Evolutionary conservation across 1,140 invertebrate species (phyloP).

Genomic region (Drosophila subpulchrella): DNA sequence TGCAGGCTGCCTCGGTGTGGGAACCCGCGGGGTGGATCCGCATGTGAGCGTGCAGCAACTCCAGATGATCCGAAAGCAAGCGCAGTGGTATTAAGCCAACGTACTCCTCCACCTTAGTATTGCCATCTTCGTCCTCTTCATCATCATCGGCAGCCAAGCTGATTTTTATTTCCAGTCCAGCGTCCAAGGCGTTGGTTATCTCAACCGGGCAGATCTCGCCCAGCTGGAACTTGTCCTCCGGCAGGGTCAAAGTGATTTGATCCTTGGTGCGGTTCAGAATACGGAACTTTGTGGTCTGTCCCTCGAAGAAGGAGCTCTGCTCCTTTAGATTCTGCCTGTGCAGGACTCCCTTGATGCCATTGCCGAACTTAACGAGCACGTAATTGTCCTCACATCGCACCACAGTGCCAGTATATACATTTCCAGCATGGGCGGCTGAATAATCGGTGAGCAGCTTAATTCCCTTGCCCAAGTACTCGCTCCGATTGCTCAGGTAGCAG

Average conservation of each 20-base stretch:
- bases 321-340: constrained; percentile 85
- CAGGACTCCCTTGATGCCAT: constrained; percentile 86
- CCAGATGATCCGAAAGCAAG: constrained; percentile 67
- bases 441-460: constrained; percentile 85
- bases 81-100: constrained; percentile 80
- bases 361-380: constrained; percentile 87
- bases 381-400: constrained; percentile 84
- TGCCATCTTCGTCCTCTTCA: constrained; percentile 39
- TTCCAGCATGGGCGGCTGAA: constrained; percentile 85
- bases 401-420: constrained; percentile 86
- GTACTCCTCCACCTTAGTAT: constrained; percentile 43
- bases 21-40: constrained; percentile 38
- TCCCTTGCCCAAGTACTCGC: constrained; percentile 85
- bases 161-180: constrained; percentile 83
- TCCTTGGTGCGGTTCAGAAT: constrained; percentile 55
- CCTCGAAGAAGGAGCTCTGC: constrained; percentile 86
- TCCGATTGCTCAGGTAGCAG: constrained; percentile 85
- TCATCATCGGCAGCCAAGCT: constrained; percentile 49
- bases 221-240: constrained; percentile 70
- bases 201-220: constrained; percentile 78
- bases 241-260: constrained; percentile 61
- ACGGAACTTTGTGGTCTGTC: constrained; percentile 86
- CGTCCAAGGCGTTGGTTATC: constrained; percentile 68
- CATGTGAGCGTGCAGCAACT: constrained; percentile 60
- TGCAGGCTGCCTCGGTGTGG: constrained; percentile 59